These are phyloP conservation scores for Caenorhabditis tropicalis DNA, from an alignment of 1,140 invertebrate genomes.

Conservation along the genomic window DNA sequence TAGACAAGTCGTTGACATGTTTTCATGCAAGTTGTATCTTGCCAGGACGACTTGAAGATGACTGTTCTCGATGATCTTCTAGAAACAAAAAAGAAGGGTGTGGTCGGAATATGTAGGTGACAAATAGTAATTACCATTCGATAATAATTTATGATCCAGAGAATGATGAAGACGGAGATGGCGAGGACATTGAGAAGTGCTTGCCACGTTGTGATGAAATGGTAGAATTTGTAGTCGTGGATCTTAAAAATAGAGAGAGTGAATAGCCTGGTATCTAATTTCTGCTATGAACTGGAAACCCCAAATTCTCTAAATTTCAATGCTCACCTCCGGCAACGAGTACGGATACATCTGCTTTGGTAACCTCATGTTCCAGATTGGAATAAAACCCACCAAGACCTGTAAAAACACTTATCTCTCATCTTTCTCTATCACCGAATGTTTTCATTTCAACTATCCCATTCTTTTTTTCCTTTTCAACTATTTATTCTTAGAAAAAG, in stretches of 20 bases:
- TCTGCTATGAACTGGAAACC: background rate
- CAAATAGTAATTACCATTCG: background rate
- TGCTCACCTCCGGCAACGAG: background rate
- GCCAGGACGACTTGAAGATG: conserved; percentile 13
- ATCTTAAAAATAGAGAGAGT: too few species aligned
- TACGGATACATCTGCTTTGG: conserved; percentile 35
- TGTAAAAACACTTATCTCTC: background rate
- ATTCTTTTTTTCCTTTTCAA: too few species aligned
- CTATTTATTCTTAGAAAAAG: conserved; percentile 25
- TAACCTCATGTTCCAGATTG: background rate
- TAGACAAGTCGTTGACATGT: conserved; percentile 15
- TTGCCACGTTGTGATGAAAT: background rate
- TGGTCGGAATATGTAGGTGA: background rate
- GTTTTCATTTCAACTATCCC: too few species aligned
- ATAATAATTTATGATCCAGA: conserved; percentile 6
- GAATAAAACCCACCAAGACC: background rate
- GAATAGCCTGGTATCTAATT: background rate
- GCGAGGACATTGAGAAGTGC: background rate
- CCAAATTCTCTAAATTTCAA: background rate
- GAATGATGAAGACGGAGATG: background rate
- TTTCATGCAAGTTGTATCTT: conserved; percentile 16
- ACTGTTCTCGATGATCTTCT: conserved; percentile 22
- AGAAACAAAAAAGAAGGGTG: background rate
- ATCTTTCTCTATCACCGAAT: too few species aligned
- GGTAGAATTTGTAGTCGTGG: conserved; percentile 10